These are phyloP conservation scores for Trichogramma dendrolimi DNA, from an alignment of 2,888 invertebrate species.

Conservation along the genomic window DNA sequence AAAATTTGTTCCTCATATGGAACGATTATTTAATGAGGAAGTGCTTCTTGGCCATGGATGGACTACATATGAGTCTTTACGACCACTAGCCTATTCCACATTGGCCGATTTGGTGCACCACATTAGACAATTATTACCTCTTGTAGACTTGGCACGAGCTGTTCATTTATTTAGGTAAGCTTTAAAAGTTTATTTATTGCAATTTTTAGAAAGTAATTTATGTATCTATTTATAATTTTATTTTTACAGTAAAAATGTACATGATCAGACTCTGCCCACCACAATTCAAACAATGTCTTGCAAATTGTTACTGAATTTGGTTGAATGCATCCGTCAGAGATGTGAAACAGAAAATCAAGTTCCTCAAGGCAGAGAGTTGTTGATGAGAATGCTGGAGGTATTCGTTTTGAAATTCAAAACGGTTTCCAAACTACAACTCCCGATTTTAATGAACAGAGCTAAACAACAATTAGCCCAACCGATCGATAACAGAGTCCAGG, in stretches of 20 bases:
- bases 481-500: constrained; percentile 51
- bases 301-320: constrained; percentile 88
- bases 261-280: constrained; percentile 90
- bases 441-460: constrained; percentile 79
- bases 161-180: constrained; percentile 71
- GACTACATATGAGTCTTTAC: constrained; percentile 90
- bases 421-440: constrained; percentile 88
- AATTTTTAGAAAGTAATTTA: no score
- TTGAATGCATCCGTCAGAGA: constrained; percentile 84
- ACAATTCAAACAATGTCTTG: constrained; percentile 97
- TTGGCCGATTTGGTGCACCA: constrained; percentile 96
- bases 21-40: constrained; percentile 91
- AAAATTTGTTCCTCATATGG: constrained; percentile 91
- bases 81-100: constrained; percentile 93
- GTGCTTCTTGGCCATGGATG: constrained; percentile 90
- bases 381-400: constrained; percentile 90
- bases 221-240: background rate
- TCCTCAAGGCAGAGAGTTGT: constrained; percentile 70
- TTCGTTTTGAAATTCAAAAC: constrained; percentile 95
- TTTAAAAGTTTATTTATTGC: background rate
- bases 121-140: constrained; percentile 78
- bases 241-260: constrained; percentile 79
- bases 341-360: constrained; percentile 70
- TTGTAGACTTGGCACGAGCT: constrained; percentile 81
- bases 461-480: constrained; percentile 51